phyloP scores from a whole-genome alignment of 64 coral and sea anemone species.

The Astreopora myriophthalma region DNA sequence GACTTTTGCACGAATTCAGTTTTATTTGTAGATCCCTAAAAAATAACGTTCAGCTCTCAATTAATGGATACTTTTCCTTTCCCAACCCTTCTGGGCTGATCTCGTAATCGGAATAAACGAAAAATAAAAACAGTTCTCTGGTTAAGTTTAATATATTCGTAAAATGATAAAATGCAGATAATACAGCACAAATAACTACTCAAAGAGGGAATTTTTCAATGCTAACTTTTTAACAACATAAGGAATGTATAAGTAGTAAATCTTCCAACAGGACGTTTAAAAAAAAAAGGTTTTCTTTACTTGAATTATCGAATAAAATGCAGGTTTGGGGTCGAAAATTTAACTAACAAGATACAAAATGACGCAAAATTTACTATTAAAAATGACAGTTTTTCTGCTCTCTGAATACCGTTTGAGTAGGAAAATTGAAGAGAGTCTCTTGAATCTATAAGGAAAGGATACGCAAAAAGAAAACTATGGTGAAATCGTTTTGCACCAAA shows the following conservation, averaged over 20 bases:
- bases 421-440: neutral
- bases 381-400: too few relatives aligned
- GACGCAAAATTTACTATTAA: neutral
- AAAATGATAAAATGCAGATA: constrained; percentile 18
- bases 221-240: neutral
- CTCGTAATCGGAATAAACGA: neutral
- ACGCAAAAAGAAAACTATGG: neutral
- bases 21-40: neutral
- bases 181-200: neutral
- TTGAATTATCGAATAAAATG: too few relatives aligned
- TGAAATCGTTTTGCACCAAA: constrained; percentile 25
- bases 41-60: too few relatives aligned
- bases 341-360: neutral
- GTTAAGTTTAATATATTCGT: constrained; percentile 2
- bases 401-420: too few relatives aligned
- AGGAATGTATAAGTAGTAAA: neutral
- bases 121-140: neutral
- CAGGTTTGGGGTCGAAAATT: neutral
- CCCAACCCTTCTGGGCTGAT: neutral
- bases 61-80: too few relatives aligned
- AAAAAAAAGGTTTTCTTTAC: too few relatives aligned
- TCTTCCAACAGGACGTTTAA: neutral
- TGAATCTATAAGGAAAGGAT: neutral
- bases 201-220: neutral
- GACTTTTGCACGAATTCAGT: constrained; percentile 13